Evolutionary conservation across 2,888 invertebrate genomes (phyloP), one percentile per base, ranked within the genome.

Genomic region (Napeogenes inachia): DNA sequence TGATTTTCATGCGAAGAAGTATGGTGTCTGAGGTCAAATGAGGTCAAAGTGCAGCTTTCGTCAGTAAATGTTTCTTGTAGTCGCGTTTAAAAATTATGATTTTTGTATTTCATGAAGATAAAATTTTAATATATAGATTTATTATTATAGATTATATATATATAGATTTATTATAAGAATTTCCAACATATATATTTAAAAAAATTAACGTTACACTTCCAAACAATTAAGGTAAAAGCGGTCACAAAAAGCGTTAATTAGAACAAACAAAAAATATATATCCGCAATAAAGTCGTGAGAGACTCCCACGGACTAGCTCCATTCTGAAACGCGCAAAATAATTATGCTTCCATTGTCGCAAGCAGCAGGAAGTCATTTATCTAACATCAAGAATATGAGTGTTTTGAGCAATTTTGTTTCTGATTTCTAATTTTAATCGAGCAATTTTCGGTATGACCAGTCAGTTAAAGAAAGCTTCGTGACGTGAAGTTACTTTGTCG

Each of bases 311-410:
- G 81, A 76, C 75, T 77, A 76, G 76, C 78, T 79, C 83, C 80
- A 85, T 87, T 87, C 85, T 83, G 77, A 71, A 67, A 76, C 75
- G 74, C 75, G 79, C 74, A 77, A 84, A 85, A 84, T 90, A 89
- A 90, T 89, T 89, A 89, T 84, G 87, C 79, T 81, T 84, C 88
- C 77, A 89, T 89, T 90, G 89, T 90, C 77, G 75, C 75, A 77
- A 76, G 71, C 79, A 84, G 84, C 89, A 89, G 90, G 90, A 90
- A 90, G 90, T 89, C 81, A 88, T 89, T 90, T 90, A 89, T 89
- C 89, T 89, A 87, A 84, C 89, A 90, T 89, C 89, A 89, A 87
- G 87, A 89, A 89, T 90, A 89, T 89, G 85, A 89, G 82, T 84
- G 88, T 88, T 89, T 85, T 85, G 80, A 89, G 85, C 85, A 88